Percentiles rank a stretch among this genome's conserved stretches.
These are phyloP conservation scores for Fratercula arctica DNA, from an alignment of 2,797 vertebrate genomes.

Conservation along the genomic window DNA sequence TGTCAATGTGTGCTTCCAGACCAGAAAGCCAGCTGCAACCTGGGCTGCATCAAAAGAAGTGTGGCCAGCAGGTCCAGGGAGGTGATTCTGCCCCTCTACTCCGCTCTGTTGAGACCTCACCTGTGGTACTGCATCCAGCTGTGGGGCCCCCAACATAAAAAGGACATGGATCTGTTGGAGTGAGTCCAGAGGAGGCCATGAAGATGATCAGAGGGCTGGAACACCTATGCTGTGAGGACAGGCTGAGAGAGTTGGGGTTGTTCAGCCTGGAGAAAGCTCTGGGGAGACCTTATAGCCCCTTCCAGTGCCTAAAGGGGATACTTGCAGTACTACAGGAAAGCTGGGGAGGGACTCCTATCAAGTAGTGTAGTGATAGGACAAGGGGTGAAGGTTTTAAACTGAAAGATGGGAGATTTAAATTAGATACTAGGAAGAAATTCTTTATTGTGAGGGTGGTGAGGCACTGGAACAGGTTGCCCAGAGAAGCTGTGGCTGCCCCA, in stretches of 20 bases:
- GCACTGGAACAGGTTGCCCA: neutral
- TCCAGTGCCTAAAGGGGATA: neutral
- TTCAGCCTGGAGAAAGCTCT: neutral
- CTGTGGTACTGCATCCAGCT: neutral
- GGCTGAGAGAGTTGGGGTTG: neutral
- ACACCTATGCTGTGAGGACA: neutral
- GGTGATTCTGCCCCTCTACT: neutral
- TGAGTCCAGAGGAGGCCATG: neutral
- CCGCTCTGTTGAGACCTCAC: neutral
- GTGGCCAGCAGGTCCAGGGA: neutral
- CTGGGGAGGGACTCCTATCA: neutral
- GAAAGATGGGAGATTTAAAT: neutral
- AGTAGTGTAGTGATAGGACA: neutral
- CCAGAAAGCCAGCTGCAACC: neutral
- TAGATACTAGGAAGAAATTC: neutral
- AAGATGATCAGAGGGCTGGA: neutral
- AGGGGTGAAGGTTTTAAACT: neutral
- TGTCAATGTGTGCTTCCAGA: neutral
- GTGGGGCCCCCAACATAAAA: neutral
- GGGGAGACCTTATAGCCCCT: neutral
- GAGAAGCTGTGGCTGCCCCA: neutral
- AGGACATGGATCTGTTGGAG: neutral
- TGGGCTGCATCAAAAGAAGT: neutral
- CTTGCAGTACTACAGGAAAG: neutral
- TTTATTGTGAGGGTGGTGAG: neutral